Base-by-base conservation (phyloP, 1,140 invertebrate genomes). In the Bilobella aurantiaca region DNA sequence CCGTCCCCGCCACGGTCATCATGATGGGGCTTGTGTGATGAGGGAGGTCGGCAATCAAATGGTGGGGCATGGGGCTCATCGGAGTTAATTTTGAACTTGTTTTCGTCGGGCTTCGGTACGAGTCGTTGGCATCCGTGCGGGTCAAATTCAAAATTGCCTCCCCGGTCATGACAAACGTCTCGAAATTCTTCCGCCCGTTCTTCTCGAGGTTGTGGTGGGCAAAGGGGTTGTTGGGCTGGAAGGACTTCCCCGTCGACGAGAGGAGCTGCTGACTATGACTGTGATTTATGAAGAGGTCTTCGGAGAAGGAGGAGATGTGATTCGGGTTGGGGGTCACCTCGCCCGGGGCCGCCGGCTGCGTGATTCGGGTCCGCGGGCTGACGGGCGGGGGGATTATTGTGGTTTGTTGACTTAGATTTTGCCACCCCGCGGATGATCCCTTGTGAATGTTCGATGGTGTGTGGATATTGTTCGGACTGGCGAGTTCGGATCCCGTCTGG, bases 161-260 rank as follows among this genome's bases (percentile, higher is more conserved):
- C 12, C 93, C 93, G 18, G 93, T 96, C 93, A 96, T 96, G 84
- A 95, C 91, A 79, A 91, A 96, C 25, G 91, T 90, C 78, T 96
- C 93, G 78, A 90, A 94, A 57, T 71, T 71, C 31, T 69, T 66
- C 31, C 67, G 56, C n/a, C n/a, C n/a, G n/a, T n/a, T n/a, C n/a
- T n/a, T n/a, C n/a, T n/a, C n/a, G n/a, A n/a, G 25, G 49, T 23
- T 18, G 49, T 3, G 5, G 12, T 3, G 12, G 12, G 14, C 25
- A 53, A 23, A 53, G 49, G 49, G 23, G 23, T 53, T 5, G 21
- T 23, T 5, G 21, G 25, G 37, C 31, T 49, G 34, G 18, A 21
- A 58, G 34, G 49, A 53, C 49, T 16, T 30, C 8, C 5, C 58
- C 28, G 23, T 3, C n/a, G 23, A 57, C 53, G n/a, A 5, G 58